Conservation (phyloP, 2,113 vertebrate species). For the Otus sunia region DNA sequence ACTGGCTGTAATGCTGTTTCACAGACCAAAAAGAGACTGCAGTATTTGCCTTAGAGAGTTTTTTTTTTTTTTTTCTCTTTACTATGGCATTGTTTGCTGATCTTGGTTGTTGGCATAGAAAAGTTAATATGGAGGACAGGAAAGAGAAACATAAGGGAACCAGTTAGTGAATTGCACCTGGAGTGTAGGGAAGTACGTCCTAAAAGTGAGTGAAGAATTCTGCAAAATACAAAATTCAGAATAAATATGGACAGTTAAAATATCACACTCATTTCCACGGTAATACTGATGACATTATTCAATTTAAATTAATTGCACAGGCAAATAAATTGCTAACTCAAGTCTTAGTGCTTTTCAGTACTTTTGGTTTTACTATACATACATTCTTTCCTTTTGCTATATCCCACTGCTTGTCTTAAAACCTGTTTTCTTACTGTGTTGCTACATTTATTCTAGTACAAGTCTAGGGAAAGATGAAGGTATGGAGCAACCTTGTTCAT, state of each 20-base stretch:
- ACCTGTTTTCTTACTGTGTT: not conserved
- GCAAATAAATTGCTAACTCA: not conserved
- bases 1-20: not conserved
- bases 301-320: not conserved
- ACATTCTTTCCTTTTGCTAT: not conserved
- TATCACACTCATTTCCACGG: not conserved
- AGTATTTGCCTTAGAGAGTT: not conserved
- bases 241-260: not conserved
- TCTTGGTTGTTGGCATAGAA: not conserved
- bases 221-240: not conserved
- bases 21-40: not conserved
- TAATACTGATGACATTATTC: not conserved
- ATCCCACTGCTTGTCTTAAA: not conserved
- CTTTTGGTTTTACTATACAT: not conserved
- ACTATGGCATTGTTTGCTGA: not conserved
- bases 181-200: not conserved
- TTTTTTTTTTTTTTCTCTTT: not conserved
- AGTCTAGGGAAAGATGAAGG: not conserved
- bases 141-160: not conserved
- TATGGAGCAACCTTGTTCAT: not conserved
- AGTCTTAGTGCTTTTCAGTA: not conserved
- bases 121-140: not conserved
- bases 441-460: not conserved
- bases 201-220: not conserved
- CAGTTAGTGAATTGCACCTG: not conserved